These are phyloP conservation scores for Zeus faber DNA, from an alignment of 2,113 vertebrate species.

Conservation along the genomic window DNA sequence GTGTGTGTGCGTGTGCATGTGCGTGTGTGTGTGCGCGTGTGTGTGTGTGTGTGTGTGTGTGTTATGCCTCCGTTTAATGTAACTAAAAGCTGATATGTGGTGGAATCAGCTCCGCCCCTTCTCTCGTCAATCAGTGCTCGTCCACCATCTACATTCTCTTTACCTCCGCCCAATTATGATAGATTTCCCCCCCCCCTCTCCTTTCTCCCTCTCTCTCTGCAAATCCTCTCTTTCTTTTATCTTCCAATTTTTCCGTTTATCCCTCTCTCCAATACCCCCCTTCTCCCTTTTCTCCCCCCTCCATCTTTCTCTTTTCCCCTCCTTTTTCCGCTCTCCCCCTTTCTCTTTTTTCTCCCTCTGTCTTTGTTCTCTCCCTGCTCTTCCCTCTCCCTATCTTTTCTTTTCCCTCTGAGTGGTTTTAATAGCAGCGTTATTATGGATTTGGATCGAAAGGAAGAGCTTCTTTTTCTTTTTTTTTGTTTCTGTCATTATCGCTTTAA, in stretches of 20 bases:
- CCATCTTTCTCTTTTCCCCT: no score
- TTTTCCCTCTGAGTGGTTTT: conserved; percentile 50
- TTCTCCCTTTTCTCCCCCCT: no score
- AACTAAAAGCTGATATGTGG: conserved; percentile 63
- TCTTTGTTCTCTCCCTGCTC: conserved; percentile 43
- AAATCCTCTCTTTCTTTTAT: no score
- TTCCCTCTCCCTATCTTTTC: conserved; percentile 7
- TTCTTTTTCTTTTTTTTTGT: conserved; percentile 41
- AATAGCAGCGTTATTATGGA: conserved; percentile 47
- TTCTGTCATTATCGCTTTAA: conserved; percentile 54
- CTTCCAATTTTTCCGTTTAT: no score
- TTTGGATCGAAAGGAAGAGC: conserved; percentile 45
- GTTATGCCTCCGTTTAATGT: conserved; percentile 54
- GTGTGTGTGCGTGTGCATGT: background rate
- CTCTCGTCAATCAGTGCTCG: conserved; percentile 54
- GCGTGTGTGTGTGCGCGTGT: background rate
- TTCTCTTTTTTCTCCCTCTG: no score
- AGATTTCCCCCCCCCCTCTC: conserved; percentile 55
- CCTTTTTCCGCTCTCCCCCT: no score
- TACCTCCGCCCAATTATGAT: conserved; percentile 55
- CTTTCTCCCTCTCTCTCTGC: no score
- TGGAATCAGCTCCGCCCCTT: conserved; percentile 40
- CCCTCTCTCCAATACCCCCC: no score
- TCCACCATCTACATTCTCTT: conserved; percentile 53
- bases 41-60: conserved; percentile 18